Evolutionary conservation across 2,888 invertebrate species (phyloP).

Genomic region (Dioctria rufipes): DNA sequence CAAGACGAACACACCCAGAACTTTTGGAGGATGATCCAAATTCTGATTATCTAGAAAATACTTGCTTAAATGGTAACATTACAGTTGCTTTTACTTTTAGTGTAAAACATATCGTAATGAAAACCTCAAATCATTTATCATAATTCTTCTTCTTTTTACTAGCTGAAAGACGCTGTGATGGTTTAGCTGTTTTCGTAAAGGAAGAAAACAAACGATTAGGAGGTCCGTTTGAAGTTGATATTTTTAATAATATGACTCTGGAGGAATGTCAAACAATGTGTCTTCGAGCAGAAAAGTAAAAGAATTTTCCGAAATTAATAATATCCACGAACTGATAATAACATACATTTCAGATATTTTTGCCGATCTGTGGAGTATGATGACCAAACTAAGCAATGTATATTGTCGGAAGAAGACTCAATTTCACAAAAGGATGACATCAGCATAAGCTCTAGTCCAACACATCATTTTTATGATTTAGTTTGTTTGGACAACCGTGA

Average conservation of each 20-base stretch:
- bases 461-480: conserved; percentile 90
- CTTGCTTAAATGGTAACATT: conserved; percentile 85
- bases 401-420: conserved; percentile 93
- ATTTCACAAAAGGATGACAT: conserved; percentile 91
- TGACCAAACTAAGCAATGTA: conserved; percentile 87
- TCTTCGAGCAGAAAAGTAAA: conserved; percentile 86
- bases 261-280: conserved; percentile 93
- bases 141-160: conserved; percentile 56
- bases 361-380: conserved; percentile 93
- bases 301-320: conserved; percentile 59
- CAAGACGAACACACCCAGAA: conserved; percentile 88
- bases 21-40: conserved; percentile 88
- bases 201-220: conserved; percentile 90
- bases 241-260: conserved; percentile 87
- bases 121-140: neutral
- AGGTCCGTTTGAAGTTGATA: conserved; percentile 90
- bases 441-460: conserved; percentile 86
- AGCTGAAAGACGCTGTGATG: conserved; percentile 91
- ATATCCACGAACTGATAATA: conserved; percentile 17
- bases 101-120: neutral
- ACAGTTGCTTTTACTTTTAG: neutral
- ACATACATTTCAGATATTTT: conserved; percentile 76
- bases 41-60: conserved; percentile 92
- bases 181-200: conserved; percentile 88
- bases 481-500: conserved; percentile 92